Base-by-base conservation (phyloP, 2,113 vertebrate genomes). In the Tylochromis polylepis region DNA sequence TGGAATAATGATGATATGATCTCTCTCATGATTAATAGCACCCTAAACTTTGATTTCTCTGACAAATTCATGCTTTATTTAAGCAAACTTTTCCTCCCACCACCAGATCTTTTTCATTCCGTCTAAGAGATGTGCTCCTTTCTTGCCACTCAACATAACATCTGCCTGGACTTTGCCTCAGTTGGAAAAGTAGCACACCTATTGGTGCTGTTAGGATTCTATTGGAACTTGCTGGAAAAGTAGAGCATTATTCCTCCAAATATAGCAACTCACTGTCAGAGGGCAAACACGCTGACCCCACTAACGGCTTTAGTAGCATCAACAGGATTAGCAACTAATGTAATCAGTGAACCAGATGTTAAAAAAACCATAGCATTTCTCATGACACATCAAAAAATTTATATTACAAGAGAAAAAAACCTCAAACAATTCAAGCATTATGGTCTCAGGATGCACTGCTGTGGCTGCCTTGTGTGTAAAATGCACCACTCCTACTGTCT, bases 401-500 rank as follows among this genome's bases (percentile, higher is more conserved):
- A 22, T 8, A 67, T 67, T 67, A 38, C 46, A 49, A 49, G 18
- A 65, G 11, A 38, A 36, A 7, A 12, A 36, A 65, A 10, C n/a
- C n/a, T n/a, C n/a, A 36, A 65, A 22, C 8, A 27, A 27, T 1
- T 22, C 5, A 27, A 43, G 14, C 38, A 10, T 27, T 3, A 0
- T 7, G 41, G 12, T 15, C 5, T 27, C 14, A 46, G 41, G 67
- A 46, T 46, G 14, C 55, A 15, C 22, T n/a, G 27, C 49, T 8
- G 6, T n/a, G 5, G 7, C 31, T 84, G 16, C 49, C 49, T 20
- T 8, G 49, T 5, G 3, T 46, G 41, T 29, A 72, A 57, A 77
- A 80, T 38, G 59, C n/a, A 38, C 72, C 60, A 24, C 36, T 38
- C 22, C 15, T 10, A 14, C 27, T 53, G 38, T 83, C 89, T 67